Evolutionary conservation across 2,888 invertebrate genomes (phyloP), one percentile per base, ranked within the genome.

Genomic region (Nomada lathburiana): DNA sequence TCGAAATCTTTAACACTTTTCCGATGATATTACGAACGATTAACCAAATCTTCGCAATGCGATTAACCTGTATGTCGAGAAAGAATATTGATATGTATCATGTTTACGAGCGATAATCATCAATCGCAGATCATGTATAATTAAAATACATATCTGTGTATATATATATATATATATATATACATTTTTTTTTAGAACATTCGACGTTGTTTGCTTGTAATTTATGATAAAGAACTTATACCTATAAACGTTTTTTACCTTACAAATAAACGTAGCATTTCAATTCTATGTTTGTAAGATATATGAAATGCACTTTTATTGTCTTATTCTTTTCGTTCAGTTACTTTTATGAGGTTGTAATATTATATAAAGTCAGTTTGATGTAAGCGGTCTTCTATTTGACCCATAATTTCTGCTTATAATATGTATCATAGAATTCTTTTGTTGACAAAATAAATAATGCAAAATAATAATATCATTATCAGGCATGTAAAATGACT

Each of bases 21-120:
- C 26, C 11, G 13, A 20, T 16, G 47, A 16, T 16, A 47, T 47
- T 47, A 47, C 16, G 47, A 47, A n/a, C n/a, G 13, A 65, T 71
- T 53, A n/a, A 55, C 3, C 13, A 64, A 50, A 23, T 53, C 57
- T 70, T 55, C 62, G 18, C 57, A 57, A 50, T 67, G 29, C 7
- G 36, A 59, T 68, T 79, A 68, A 80, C 67, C 67, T 80, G 79
- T 64, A 57, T 53, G 47, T 68, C 29, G 52, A 68, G 47, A 72
- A 36, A 18, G 36, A 52, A 67, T 50, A 80, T 57, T 70, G 47
- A 53, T 55, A n/a, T 59, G 57, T 63, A 36, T 44, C 57, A 47
- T 79, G n/a, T 79, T 72, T 68, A 36, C 11, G 16, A 10, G 18
- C 68, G 50, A 64, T 47, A 26, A 42, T 42, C 42, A 11, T 47